These are phyloP conservation scores for Siniperca obscura DNA, from an alignment of 2,797 vertebrate genomes.

Conservation along the genomic window DNA sequence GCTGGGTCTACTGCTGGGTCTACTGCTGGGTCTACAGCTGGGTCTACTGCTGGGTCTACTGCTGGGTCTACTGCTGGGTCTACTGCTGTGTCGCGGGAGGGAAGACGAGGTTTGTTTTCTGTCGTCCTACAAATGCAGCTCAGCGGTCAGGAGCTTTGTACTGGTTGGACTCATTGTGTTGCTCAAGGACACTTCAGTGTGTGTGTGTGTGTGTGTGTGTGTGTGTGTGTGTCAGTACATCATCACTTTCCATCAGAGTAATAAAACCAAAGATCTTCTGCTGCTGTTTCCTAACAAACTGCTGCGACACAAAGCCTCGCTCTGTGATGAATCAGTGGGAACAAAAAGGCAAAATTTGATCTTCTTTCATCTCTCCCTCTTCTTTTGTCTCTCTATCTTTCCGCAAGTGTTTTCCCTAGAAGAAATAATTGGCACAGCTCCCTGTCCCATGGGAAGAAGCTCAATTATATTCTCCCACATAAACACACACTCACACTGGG, in stretches of 20 bases:
- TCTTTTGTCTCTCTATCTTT: constrained; percentile 16
- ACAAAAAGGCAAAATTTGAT: constrained; percentile 59
- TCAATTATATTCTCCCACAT: constrained; percentile 66
- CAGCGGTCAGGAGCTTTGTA: constrained; percentile 15
- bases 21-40: no score
- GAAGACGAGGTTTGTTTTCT: neutral
- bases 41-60: constrained; percentile 19
- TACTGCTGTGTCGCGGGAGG: constrained; percentile 9
- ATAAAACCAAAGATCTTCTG: constrained; percentile 27
- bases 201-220: neutral
- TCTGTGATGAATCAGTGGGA: constrained; percentile 57
- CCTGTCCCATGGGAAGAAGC: constrained; percentile 67
- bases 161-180: constrained; percentile 12
- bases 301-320: constrained; percentile 8
- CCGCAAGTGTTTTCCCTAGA: constrained; percentile 68
- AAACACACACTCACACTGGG: constrained; percentile 53
- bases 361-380: constrained; percentile 62
- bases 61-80: constrained; percentile 9
- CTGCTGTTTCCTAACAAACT: constrained; percentile 51
- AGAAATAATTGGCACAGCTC: constrained; percentile 77
- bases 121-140: neutral
- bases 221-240: constrained; percentile 17
- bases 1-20: constrained; percentile 19
- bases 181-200: constrained; percentile 46
- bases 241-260: constrained; percentile 21